These are phyloP conservation scores for Gari tellinella DNA, from an alignment of 2,888 invertebrate genomes.

Conservation along the genomic window DNA sequence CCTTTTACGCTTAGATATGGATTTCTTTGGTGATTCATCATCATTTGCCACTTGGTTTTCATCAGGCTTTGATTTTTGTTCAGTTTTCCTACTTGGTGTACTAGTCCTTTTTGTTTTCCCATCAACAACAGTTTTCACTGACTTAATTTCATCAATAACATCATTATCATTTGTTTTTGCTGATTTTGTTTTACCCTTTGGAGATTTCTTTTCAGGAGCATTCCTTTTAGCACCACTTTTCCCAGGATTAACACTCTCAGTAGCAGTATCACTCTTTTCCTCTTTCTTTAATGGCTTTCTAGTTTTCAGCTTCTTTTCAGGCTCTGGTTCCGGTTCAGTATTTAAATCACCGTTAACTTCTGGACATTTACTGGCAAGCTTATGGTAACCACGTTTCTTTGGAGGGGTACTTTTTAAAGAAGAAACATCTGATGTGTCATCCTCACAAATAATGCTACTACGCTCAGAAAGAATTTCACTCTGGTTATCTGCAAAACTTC, in stretches of 20 bases:
- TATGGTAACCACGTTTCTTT: constrained; percentile 53
- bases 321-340: constrained; percentile 10
- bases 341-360: constrained; percentile 49
- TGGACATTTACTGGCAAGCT: constrained; percentile 41
- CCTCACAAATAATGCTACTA: constrained; percentile 49
- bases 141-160: constrained; percentile 12
- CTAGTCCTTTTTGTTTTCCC: neutral
- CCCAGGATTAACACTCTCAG: neutral
- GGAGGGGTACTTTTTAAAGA: constrained; percentile 58
- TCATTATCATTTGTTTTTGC: constrained; percentile 4
- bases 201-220: constrained; percentile 15
- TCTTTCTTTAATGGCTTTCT: constrained; percentile 17
- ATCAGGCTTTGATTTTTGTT: constrained; percentile 12
- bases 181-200: constrained; percentile 26
- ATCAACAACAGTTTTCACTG: neutral
- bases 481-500: constrained; percentile 49
- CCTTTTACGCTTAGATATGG: constrained; percentile 32
- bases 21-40: constrained; percentile 23
- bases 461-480: constrained; percentile 55
- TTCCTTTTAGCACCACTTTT: constrained; percentile 24
- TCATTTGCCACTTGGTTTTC: constrained; percentile 17
- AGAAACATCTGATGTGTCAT: constrained; percentile 54
- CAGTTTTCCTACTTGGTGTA: constrained; percentile 4
- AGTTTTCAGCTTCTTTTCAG: constrained; percentile 7
- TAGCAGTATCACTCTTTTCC: constrained; percentile 5